Base-by-base conservation (phyloP, 2,888 invertebrate species). In the Conus canariensis region DNA sequence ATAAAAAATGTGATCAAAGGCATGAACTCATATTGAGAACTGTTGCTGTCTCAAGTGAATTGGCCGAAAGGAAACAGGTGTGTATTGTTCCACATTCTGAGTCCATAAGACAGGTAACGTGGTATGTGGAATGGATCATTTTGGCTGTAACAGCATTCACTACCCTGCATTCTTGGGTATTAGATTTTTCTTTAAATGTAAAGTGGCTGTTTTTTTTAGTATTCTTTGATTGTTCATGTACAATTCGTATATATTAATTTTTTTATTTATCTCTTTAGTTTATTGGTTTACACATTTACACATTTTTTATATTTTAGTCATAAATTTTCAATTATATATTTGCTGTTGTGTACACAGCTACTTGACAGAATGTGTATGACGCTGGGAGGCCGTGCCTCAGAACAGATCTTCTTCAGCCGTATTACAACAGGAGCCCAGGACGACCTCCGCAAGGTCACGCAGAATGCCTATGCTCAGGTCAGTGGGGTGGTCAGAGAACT, bases 311-410 rank as follows among this genome's bases (percentile, higher is more conserved):
- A 64, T 10, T 64, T 10, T 64, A 1, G 60, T 10, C 10, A 64
- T 64, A 64, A 14, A 4, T 6, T 64, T 64, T 10, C 16, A 64
- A 14, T 64, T 64, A 16, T 6, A 64, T 64, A 64, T 64, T 45
- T 45, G 45, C 45, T 45, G 45, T 45, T 45, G 45, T 45, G 3
- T 45, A 45, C 45, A 58, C 93, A 96, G 96, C 97, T 99, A 7
- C 98, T 99, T 93, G 99, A 99, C 96, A 97, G 99, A 94, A 99
- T 99, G 99, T 99, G 99, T 96, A 99, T 99, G 99, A 98, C 99
- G 0, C 97, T 99, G 3, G 99, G 99, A n/a, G 99, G 99, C 0
- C 97, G 99, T 93, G 99, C 98, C 0, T 98, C 99, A 0, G 99
- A 99, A 96, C 98, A 99, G 97, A 97, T 99, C 93, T 99, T 99